Conservation (phyloP, 2,113 vertebrate genomes). For the Chrysemys picta region DNA sequence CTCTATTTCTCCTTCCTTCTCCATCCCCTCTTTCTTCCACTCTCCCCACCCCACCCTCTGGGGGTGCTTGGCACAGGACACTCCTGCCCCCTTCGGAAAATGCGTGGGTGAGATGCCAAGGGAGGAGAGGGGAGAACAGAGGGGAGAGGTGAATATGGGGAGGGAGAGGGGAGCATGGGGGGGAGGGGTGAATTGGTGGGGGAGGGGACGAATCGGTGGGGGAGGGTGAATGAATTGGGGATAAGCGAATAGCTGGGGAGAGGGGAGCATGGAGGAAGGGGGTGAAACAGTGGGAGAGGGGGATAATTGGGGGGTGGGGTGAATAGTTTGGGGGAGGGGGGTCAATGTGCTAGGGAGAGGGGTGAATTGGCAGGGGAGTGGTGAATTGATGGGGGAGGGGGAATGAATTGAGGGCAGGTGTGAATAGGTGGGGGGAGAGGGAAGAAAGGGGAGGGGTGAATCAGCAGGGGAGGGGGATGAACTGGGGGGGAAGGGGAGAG, state of each 20-base stretch:
- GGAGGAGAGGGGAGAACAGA: no score
- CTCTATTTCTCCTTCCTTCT: not conserved
- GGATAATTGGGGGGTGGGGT: fast-evolving
- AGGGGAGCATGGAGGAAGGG: not conserved
- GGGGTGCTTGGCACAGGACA: no score
- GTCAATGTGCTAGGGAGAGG: not conserved
- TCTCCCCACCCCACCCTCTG: not conserved
- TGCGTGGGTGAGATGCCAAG: not conserved
- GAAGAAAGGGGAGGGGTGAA: no score
- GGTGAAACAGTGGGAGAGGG: no score
- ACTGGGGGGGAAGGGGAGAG: no score
- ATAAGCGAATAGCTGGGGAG: no score
- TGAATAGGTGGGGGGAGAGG: no score
- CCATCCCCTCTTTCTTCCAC: not conserved
- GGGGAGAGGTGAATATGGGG: not conserved
- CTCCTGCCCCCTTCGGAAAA: not conserved
- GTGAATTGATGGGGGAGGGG: no score
- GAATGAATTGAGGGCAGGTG: no score
- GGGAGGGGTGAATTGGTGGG: no score
- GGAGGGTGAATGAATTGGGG: no score
- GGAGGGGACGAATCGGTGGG: not conserved
- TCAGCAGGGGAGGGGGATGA: no score
- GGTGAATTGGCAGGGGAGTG: not conserved
- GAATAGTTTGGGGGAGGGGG: not conserved
- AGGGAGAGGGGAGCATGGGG: not conserved